Percentiles rank a stretch among this genome's conserved stretches.
Conservation (phyloP, 1,140 invertebrate genomes). For the Teleopsis dalmanni region DNA sequence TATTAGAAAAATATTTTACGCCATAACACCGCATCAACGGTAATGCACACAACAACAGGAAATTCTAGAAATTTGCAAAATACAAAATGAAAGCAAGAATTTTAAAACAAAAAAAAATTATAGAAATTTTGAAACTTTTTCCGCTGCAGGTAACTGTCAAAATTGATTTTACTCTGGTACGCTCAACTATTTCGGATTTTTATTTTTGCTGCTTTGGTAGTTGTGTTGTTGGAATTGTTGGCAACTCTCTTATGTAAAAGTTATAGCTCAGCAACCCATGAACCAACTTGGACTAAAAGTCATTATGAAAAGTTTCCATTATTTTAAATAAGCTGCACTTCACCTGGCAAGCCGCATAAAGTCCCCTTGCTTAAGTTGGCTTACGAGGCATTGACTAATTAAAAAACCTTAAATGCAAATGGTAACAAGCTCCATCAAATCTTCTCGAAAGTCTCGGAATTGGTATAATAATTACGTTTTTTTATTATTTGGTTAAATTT, state of each 20-base stretch:
- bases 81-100: background rate
- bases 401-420: conserved; percentile 16
- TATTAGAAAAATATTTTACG: too few relatives aligned
- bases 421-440: too few relatives aligned
- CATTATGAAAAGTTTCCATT: too few relatives aligned
- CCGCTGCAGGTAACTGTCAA: conserved; percentile 42
- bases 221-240: background rate
- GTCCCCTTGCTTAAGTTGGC: conserved; percentile 26
- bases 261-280: background rate
- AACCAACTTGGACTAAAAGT: conserved; percentile 26
- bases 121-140: conserved; percentile 17
- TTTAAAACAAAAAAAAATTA: background rate
- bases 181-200: background rate
- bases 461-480: too few relatives aligned
- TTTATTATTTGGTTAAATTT: too few relatives aligned
- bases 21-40: too few relatives aligned
- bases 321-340: too few relatives aligned
- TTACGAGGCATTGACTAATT: conserved; percentile 39
- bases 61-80: too few relatives aligned
- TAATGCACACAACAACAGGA: too few relatives aligned
- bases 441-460: too few relatives aligned
- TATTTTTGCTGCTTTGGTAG: background rate
- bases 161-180: conserved; percentile 41
- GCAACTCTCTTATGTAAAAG: background rate
- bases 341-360: too few relatives aligned